phyloP scores from a whole-genome alignment of 1,140 invertebrate genomes.

The Potamilus streckersoni region DNA sequence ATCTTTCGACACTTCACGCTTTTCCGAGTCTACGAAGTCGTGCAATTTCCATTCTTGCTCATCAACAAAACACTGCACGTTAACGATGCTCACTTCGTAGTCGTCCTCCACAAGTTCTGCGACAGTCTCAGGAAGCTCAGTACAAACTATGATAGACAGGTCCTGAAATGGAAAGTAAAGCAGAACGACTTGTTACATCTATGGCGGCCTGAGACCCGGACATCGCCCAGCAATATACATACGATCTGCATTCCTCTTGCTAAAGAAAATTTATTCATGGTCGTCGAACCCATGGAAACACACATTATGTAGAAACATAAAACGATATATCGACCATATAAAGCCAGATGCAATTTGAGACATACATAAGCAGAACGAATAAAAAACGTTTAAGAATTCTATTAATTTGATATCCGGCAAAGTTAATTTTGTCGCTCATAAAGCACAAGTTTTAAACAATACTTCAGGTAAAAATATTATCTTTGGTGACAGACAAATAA shows the following conservation, averaged over 20 bases:
- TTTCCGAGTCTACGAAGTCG: constrained; percentile 42
- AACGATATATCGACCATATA: neutral
- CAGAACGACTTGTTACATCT: neutral
- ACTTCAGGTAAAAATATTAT: no score
- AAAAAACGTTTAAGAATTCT: no score
- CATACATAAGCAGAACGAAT: no score
- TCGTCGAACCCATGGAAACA: neutral
- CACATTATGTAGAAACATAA: neutral
- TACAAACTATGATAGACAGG: constrained; percentile 54
- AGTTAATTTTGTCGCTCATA: no score
- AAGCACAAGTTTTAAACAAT: no score
- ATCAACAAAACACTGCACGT: constrained; percentile 58
- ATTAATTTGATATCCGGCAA: no score
- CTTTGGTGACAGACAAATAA: no score
- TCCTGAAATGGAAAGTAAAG: constrained; percentile 35
- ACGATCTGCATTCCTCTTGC: neutral
- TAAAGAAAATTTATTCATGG: neutral
- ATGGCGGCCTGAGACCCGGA: neutral
- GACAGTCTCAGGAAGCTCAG: constrained; percentile 40
- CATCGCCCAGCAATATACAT: no score
- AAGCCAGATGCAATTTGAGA: no score
- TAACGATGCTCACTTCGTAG: constrained; percentile 53
- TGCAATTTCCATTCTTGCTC: constrained; percentile 59
- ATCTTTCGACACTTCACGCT: constrained; percentile 11
- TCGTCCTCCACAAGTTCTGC: constrained; percentile 54